Base-by-base conservation (phyloP, 2,113 vertebrate species). In the Ibidorhyncha struthersii region DNA sequence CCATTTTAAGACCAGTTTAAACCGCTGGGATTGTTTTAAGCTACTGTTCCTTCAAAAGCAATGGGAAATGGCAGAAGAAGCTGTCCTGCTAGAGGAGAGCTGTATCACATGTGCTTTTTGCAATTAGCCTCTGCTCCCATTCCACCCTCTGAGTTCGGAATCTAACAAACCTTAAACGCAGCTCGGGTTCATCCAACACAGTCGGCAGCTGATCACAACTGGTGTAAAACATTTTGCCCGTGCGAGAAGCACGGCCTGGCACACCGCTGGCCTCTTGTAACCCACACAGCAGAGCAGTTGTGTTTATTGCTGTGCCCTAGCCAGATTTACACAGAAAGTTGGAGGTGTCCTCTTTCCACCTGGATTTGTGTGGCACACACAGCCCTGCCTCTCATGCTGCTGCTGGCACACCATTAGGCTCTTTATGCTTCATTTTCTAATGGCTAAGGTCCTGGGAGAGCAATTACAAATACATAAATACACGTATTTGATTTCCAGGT, bases 201-300 rank as follows among this genome's bases (percentile, higher is more conserved):
- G 76, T 14, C 89, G 82, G 86, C 18, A 8, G 50, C 66, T 56
- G 71, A 61, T 61, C 71, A 36, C 9, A 17, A 76, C 40, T 7
- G 0, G 6, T 2, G 9, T 52, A 83, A 88, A 85, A 66, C 56
- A 58, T 55, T 58, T 36, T 90, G 56, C 41, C 91, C 36, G 30
- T 0, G 0, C 36, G 62, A 88, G 52, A 55, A 72, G 70, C 47
- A 6, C 0, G 6, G 77, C 29, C 61, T 78, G 38, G 70, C 82
- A 76, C 27, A 26, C 41, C 10, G 12, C 52, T 82, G 34, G 78
- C 49, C 62, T 43, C 85, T 11, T 41, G 53, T 65, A 63, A 93
- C 32, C 47, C 79, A 79, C 21, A 19, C 66, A 67, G 78, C 41
- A 41, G 50, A 93, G 74, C 90, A 71, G 34, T 8, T 56, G 49